Base-by-base conservation (phyloP, 2,888 invertebrate genomes). In the Rotaria socialis region DNA sequence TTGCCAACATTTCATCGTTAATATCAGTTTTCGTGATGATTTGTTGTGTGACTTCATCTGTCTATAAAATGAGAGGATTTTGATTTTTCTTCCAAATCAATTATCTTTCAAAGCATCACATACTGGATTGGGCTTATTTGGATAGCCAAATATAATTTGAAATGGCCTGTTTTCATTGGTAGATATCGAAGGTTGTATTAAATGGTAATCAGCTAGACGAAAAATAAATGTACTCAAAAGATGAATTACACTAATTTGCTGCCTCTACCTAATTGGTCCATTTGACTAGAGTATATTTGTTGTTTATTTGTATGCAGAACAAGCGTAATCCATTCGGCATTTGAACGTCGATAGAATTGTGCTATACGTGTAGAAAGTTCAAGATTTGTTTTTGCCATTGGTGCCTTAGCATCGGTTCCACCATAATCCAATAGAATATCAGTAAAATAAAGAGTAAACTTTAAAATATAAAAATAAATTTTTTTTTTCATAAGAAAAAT, bases 401-500 rank as follows among this genome's bases (percentile, higher is more conserved):
- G 47, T 24, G 11, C 41, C 24, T 47, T 47, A 22, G 47, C 47
- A 22, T 80, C 75, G 6, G 8, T 0, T 22, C 47, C 75, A 24
- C 75, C 75, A 47, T 80, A 80, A 24, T 24, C 43, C 7, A 8
- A 11, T 1, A 80, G 8, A 2, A 24, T 47, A 47, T 80, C 75
- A 14, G 47, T 24, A 41, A 80, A 80, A 80, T 80, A 80, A 47
- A 80, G 22, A 24, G 75, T 47, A 47, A 80, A 80, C 75, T 80
- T 50, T 11, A 50, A 50, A 50, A 50, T 50, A 50, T n/a, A 60
- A 6, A 60, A 60, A 60, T 60, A 0, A 10, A 10, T 60, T 60
- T n/a, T 1, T n/a, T 10, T n/a, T 10, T 60, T n/a, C 5, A 50
- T 11, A 11, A 50, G 10, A 50, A 50, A 50, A 50, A 50, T 11